These are phyloP conservation scores for Tetraneura akinire DNA, from an alignment of 1,140 invertebrate species.

Conservation along the genomic window DNA sequence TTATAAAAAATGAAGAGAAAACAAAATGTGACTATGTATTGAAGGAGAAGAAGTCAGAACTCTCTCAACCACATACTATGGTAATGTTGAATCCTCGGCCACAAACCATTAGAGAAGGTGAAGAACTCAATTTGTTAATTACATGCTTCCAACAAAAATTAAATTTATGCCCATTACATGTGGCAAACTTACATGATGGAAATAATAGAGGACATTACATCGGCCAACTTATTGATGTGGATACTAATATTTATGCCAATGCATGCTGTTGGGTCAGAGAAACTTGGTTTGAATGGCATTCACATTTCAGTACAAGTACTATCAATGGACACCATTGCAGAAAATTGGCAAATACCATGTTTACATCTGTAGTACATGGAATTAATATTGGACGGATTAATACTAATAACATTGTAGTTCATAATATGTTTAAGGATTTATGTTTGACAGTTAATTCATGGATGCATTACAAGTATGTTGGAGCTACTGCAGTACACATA, in stretches of 20 bases:
- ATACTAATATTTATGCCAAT: not conserved
- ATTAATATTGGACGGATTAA: not conserved
- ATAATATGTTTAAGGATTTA: not conserved
- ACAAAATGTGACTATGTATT: not conserved
- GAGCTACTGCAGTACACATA: constrained; percentile 6
- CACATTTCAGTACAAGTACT: not conserved
- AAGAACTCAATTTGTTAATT: not conserved
- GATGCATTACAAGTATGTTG: not conserved
- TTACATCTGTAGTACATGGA: constrained; percentile 2
- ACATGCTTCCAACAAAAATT: not conserved
- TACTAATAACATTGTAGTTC: constrained; percentile 1
- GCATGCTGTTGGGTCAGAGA: constrained; percentile 25
- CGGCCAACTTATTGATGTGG: constrained; percentile 32
- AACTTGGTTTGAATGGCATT: constrained; percentile 16
- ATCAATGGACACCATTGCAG: not conserved
- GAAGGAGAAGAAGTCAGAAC: not conserved
- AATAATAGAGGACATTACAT: not conserved
- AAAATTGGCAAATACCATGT: not conserved
- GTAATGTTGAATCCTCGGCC: constrained; percentile 12
- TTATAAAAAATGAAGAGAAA: not conserved
- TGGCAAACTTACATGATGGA: not conserved
- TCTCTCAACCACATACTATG: not conserved
- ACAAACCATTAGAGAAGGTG: not conserved
- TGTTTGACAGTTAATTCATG: not conserved
- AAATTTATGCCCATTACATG: constrained; percentile 7